Evolutionary conservation across 1,140 invertebrate species (phyloP), one percentile per base, ranked within the genome.

Genomic region (Zaprionus tsacasi): DNA sequence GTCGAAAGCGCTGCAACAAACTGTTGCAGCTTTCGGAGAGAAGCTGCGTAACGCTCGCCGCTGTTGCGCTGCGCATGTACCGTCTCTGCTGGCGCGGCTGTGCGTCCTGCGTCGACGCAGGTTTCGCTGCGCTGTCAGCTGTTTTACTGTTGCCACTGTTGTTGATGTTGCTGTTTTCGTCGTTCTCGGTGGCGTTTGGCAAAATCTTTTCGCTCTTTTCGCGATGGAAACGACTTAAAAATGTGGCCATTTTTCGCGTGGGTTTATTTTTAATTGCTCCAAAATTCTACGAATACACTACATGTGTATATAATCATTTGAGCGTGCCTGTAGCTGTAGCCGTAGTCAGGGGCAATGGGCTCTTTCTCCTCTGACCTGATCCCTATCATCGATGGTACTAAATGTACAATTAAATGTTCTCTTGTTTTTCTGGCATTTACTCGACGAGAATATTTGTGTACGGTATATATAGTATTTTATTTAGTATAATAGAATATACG

Each of bases 21-120:
- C 94, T 97, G 72, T 96, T 96, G 93, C 96, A 98, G 68, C 96
- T 97, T 83, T 97, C 96, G 57, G 95, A 96, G 67, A 98, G 93
- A 73, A 98, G 93, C 92, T 97, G 97, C 52, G 96, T 96, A 63
- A 97, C 96, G 93, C 96, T 97, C 10, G 95, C 94, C 13, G 96
- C 96, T 36, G 94, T 95, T 33, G 96, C 96, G 17, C 96, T 95
- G 17, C 96, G 95, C 43, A 95, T 93, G 92, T 97, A 97, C 50
- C 96, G 94, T 38, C 96, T 94, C 79, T 94, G 94, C 61, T 94
- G 94, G 68, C 95, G 94, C 40, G 91, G 89, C 92, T 90, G 92
- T 40, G 78, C 65, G 58, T 75, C 38, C 54, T 70, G 54, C 66
- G 45, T 40, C 56, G 40, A 50, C 48, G 67, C 43, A 48, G 69